Evolutionary conservation across 2,797 vertebrate genomes (phyloP).

Genomic region (Scleropages formosus): DNA sequence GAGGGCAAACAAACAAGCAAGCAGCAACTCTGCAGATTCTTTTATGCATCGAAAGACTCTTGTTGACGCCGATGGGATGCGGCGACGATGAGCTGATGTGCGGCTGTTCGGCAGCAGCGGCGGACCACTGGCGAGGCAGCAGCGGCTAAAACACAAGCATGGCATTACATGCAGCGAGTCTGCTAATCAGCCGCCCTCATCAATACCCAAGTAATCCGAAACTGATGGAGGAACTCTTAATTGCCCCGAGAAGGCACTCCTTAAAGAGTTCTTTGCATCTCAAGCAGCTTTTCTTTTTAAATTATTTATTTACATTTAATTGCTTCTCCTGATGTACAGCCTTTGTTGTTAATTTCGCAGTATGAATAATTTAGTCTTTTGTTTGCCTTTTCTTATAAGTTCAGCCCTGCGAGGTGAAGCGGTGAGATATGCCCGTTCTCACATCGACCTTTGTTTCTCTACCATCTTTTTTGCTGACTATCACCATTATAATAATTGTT

Average conservation of each 20-base stretch:
- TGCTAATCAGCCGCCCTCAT: neutral
- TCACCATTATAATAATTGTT: constrained; percentile 7
- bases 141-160: neutral
- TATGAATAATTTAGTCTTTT: constrained; percentile 18
- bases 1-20: neutral
- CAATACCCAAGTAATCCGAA: constrained; percentile 5
- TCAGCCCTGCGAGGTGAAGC: neutral
- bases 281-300: constrained; percentile 6
- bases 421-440: neutral
- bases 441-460: neutral
- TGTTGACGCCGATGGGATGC: neutral
- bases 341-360: constrained; percentile 8
- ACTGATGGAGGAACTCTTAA: constrained; percentile 19
- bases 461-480: neutral
- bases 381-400: constrained; percentile 1
- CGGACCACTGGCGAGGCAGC: neutral
- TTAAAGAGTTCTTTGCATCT: neutral
- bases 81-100: neutral
- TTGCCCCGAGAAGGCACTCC: constrained; percentile 10
- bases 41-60: neutral
- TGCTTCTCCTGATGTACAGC: constrained; percentile 16
- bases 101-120: no score
- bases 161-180: neutral
- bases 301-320: constrained; percentile 30
- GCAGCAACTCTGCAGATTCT: neutral